Evolutionary conservation across 2,113 vertebrate species (phyloP).

Genomic region (Lutjanus erythropterus): DNA sequence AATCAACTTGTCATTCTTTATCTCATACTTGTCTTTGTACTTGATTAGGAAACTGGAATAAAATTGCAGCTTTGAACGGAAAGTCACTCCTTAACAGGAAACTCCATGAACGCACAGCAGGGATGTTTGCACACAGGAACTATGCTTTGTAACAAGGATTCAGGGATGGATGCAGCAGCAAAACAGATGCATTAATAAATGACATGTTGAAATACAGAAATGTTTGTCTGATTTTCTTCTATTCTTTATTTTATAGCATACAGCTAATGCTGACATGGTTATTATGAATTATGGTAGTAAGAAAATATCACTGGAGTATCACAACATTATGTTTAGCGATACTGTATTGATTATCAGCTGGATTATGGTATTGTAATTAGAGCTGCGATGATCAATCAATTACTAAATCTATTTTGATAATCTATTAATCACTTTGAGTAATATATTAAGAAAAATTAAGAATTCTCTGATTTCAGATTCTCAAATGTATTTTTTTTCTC

Average conservation of each 20-base stretch:
- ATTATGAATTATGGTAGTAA: too few relatives aligned
- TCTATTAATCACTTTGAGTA: too few relatives aligned
- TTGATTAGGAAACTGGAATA: not conserved
- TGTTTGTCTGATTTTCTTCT: not conserved
- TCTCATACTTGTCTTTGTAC: not conserved
- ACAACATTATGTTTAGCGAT: too few relatives aligned
- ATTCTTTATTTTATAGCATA: not conserved
- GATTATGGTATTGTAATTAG: too few relatives aligned
- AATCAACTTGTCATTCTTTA: not conserved
- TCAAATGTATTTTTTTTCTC: too few relatives aligned
- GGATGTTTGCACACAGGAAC: not conserved
- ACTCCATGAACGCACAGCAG: not conserved
- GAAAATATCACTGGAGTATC: too few relatives aligned
- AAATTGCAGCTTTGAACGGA: not conserved
- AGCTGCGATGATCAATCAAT: too few relatives aligned
- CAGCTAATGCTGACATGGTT: not conserved
- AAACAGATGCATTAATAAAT: not conserved
- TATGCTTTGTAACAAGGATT: not conserved
- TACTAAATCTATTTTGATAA: too few relatives aligned
- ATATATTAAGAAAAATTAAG: too few relatives aligned
- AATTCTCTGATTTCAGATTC: too few relatives aligned
- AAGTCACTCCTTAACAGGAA: not conserved
- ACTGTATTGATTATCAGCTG: too few relatives aligned
- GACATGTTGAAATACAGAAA: too few relatives aligned
- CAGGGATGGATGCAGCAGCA: not conserved